Evolutionary conservation across 2,797 vertebrate genomes (phyloP).

Genomic region (Chlorospingus flavigularis): DNA sequence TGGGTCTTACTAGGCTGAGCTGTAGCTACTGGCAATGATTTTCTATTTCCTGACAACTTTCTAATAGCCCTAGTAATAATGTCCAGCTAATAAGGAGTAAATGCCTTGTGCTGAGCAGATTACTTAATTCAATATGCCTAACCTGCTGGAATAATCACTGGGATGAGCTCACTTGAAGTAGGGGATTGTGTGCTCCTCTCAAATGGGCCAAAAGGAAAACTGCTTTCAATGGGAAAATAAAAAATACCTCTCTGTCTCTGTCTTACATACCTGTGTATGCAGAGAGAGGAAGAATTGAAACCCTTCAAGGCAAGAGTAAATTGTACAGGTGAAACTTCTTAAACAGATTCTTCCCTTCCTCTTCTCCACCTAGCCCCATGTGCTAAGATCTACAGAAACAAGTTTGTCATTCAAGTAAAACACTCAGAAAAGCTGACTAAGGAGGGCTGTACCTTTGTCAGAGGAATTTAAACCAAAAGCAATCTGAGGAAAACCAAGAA

Average conservation of each 20-base stretch:
- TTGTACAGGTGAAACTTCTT: not conserved
- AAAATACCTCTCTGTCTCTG: not conserved
- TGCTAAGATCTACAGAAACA: not conserved
- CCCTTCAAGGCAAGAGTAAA: not conserved
- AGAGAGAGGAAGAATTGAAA: not conserved
- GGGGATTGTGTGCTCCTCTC: not conserved
- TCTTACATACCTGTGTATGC: not conserved
- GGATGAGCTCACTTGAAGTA: not conserved
- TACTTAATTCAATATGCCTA: not conserved
- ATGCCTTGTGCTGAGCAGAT: not conserved
- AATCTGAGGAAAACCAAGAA: not conserved
- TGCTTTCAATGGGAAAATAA: not conserved
- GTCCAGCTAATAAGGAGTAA: not conserved
- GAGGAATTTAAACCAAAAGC: not conserved
- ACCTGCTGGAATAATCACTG: not conserved
- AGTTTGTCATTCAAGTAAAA: not conserved
- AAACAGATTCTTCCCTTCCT: not conserved
- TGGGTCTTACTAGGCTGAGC: not conserved
- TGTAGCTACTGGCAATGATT: not conserved
- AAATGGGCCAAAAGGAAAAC: not conserved
- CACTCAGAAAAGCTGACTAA: not conserved
- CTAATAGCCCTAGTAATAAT: not conserved
- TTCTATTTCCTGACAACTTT: not conserved
- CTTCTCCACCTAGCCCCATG: not conserved
- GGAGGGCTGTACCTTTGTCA: not conserved